Conservation (phyloP, 2,113 vertebrate genomes). For the Natator depressus region DNA sequence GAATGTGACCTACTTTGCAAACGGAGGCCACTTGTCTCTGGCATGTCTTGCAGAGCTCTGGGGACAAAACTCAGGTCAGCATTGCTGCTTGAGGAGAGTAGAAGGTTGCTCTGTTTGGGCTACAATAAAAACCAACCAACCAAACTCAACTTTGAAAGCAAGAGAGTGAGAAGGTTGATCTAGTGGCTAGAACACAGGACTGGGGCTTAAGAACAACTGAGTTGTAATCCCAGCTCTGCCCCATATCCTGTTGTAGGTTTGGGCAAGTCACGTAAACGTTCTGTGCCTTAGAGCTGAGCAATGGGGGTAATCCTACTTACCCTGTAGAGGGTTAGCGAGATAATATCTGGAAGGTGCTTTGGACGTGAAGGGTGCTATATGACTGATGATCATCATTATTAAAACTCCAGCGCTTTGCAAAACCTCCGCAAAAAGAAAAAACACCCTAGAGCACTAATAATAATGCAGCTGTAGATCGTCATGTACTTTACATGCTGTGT, state of each 20-base stretch:
- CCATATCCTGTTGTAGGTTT: too few species aligned
- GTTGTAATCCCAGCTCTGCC: background rate
- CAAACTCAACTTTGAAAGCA: background rate
- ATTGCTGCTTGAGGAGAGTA: background rate
- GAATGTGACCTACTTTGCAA: background rate
- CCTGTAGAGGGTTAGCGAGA: background rate
- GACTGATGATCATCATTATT: background rate
- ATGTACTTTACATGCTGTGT: background rate
- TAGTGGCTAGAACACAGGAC: background rate
- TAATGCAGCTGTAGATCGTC: background rate
- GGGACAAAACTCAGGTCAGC: background rate
- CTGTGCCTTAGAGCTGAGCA: background rate
- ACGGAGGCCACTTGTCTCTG: background rate
- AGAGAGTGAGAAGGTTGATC: background rate
- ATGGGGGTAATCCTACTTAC: background rate
- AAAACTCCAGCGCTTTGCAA: background rate
- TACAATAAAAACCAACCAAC: background rate
- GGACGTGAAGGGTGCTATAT: background rate
- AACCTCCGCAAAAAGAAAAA: background rate
- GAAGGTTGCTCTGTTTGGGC: background rate
- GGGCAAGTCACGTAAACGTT: background rate
- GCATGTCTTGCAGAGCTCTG: background rate
- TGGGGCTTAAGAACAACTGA: background rate
- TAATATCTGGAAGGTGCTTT: background rate
- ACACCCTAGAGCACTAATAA: background rate